These are phyloP conservation scores for Gonatopus flavifemur DNA, from an alignment of 1,140 invertebrate species.

Conservation along the genomic window DNA sequence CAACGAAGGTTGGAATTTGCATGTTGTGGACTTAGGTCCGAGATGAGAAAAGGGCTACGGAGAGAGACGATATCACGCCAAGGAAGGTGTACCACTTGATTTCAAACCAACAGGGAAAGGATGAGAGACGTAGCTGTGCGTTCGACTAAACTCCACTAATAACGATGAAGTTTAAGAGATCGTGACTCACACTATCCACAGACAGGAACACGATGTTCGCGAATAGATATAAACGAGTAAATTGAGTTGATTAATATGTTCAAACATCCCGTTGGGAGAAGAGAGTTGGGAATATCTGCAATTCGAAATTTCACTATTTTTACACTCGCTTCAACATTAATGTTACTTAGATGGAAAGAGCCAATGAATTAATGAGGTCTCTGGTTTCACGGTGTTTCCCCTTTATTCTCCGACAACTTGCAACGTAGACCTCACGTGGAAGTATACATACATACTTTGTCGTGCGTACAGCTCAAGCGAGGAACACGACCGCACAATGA, in stretches of 20 bases:
- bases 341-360: slow-evolving; percentile 13
- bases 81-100: too few relatives aligned
- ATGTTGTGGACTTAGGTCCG: slow-evolving; percentile 44
- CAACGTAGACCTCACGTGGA: slow-evolving; percentile 5
- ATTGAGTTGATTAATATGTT: too few relatives aligned
- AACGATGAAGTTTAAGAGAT: slow-evolving; percentile 35
- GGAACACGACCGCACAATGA: slow-evolving; percentile 18
- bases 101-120: slow-evolving; percentile 6
- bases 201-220: too few relatives aligned
- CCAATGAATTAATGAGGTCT: slow-evolving; percentile 22
- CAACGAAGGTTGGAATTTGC: slow-evolving; percentile 33
- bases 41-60: neutral
- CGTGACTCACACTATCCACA: too few relatives aligned
- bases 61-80: neutral
- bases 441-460: neutral
- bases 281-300: too few relatives aligned
- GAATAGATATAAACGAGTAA: too few relatives aligned
- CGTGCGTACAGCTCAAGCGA: neutral
- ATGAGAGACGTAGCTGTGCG: slow-evolving; percentile 3
- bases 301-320: too few relatives aligned
- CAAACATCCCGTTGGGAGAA: too few relatives aligned
- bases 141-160: slow-evolving; percentile 34
- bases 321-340: too few relatives aligned
- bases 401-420: slow-evolving; percentile 6
- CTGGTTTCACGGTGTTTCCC: slow-evolving; percentile 6